phyloP scores from a whole-genome alignment of 2,888 invertebrate species.

The Phorcus lineatus region DNA sequence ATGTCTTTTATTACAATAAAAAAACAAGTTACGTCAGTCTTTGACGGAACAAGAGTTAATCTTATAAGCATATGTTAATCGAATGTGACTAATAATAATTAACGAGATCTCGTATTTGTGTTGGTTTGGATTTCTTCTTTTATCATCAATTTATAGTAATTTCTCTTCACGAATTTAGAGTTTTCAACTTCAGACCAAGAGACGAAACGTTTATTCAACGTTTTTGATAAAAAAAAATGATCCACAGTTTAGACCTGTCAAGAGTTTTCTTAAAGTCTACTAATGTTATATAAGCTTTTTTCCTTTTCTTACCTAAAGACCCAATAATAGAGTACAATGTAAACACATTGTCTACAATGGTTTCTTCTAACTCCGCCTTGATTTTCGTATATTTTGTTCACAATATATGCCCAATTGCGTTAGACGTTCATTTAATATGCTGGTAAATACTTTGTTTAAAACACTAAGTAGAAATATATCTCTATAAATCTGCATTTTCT shows the following conservation, averaged over 20 bases:
- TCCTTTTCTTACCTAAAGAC: slow-evolving; percentile 12
- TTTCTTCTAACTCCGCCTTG: slow-evolving; percentile 22
- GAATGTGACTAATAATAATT: too few relatives aligned
- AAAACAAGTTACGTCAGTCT: too few relatives aligned
- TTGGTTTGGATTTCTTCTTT: too few relatives aligned
- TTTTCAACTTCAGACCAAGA: too few relatives aligned
- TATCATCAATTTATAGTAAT: too few relatives aligned
- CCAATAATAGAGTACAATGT: slow-evolving; percentile 6
- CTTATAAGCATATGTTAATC: too few relatives aligned
- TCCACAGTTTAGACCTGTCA: slow-evolving; percentile 17
- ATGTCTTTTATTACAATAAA: too few relatives aligned
- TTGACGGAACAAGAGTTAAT: too few relatives aligned
- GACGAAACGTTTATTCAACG: too few relatives aligned
- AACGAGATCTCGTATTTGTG: too few relatives aligned
- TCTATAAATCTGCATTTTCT: not conserved
- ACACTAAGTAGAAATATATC: not conserved
- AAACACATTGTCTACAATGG: slow-evolving; percentile 27
- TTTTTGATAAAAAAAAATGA: not conserved
- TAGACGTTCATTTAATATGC: not conserved
- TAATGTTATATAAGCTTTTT: slow-evolving; percentile 24
- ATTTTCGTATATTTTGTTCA: not conserved
- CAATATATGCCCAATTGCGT: not conserved
- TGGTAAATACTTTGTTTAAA: not conserved
- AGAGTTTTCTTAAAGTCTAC: too few relatives aligned
- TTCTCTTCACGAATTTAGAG: too few relatives aligned